phyloP scores from a whole-genome alignment of 2,797 vertebrate genomes.

The Catharus ustulatus region DNA sequence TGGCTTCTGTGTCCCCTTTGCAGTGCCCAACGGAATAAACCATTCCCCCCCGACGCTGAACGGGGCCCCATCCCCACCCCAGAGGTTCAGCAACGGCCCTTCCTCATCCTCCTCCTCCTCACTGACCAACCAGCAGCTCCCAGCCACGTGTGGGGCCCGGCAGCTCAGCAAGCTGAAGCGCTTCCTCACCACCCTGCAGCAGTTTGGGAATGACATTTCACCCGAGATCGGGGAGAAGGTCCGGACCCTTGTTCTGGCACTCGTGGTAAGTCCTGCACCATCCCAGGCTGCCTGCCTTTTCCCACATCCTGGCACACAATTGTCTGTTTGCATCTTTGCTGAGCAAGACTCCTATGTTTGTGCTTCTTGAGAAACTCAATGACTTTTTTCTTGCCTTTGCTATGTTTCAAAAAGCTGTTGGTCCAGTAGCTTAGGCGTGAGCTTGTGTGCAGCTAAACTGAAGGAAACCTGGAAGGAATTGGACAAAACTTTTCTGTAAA shows the following conservation, averaged over 20 bases:
- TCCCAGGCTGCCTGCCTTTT: background rate
- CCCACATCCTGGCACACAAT: background rate
- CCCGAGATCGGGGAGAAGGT: slow-evolving; percentile 98
- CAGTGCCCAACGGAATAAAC: slow-evolving; percentile 95
- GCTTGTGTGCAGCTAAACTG: background rate
- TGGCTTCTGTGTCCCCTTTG: background rate
- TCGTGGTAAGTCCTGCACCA: slow-evolving; percentile 84
- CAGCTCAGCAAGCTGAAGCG: slow-evolving; percentile 99
- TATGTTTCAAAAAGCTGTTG: background rate
- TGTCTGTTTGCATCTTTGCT: background rate
- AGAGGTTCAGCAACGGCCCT: slow-evolving; percentile 95
- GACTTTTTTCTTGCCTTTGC: background rate
- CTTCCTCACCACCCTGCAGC: slow-evolving; percentile 97
- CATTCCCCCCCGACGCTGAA: slow-evolving; percentile 96
- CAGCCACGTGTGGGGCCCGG: slow-evolving; percentile 95
- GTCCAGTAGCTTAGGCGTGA: background rate
- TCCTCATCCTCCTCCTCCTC: slow-evolving; percentile 97
- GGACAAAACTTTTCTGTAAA: background rate
- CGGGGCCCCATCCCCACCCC: slow-evolving; percentile 94
- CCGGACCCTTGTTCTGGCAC: slow-evolving; percentile 91
- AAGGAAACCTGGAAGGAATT: background rate
- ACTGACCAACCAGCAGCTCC: slow-evolving; percentile 96
- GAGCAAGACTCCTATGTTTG: background rate
- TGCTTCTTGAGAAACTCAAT: background rate
- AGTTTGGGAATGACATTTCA: slow-evolving; percentile 98